Evolutionary conservation across 1,140 invertebrate genomes (phyloP).

Genomic region (Potamilus streckersoni): DNA sequence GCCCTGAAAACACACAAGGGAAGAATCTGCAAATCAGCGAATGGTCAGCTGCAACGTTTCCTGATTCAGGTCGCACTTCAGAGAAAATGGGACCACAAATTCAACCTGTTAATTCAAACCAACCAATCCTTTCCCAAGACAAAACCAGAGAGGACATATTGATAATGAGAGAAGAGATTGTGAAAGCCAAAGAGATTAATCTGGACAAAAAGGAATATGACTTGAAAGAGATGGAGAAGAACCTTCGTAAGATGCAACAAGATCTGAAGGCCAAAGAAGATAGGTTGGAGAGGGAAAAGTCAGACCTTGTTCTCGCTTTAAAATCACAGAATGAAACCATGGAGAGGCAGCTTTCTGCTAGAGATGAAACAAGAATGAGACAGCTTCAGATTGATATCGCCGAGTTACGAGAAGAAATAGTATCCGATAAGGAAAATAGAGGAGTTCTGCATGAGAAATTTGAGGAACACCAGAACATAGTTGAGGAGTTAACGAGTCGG

Average conservation of each 20-base stretch:
- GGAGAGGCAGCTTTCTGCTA: too few relatives aligned
- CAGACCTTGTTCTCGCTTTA: too few relatives aligned
- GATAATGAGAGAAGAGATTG: constrained; percentile 7
- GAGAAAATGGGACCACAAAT: too few relatives aligned
- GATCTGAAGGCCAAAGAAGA: background rate
- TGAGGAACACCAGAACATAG: constrained; percentile 23
- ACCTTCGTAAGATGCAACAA: constrained; percentile 18
- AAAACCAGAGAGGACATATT: constrained; percentile 25
- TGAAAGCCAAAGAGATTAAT: constrained; percentile 14
- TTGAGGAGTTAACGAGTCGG: constrained; percentile 13
- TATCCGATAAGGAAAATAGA: constrained; percentile 11
- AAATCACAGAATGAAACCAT: too few relatives aligned
- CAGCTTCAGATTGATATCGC: constrained; percentile 2
- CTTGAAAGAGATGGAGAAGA: constrained; percentile 18
- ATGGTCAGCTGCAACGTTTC: too few relatives aligned
- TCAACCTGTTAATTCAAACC: too few relatives aligned
- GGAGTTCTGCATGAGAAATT: constrained; percentile 18
- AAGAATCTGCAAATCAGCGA: too few relatives aligned
- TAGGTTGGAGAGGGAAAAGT: too few relatives aligned
- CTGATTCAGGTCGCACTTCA: too few relatives aligned
- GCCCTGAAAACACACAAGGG: too few relatives aligned
- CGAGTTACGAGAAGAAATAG: constrained; percentile 21
- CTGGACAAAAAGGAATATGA: constrained; percentile 24
- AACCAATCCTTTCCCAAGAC: too few relatives aligned
- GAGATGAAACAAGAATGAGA: too few relatives aligned